Evolutionary conservation across 2,797 vertebrate genomes (phyloP), one percentile per base, ranked within the genome.

Genomic region (Phrynocephalus forsythii): DNA sequence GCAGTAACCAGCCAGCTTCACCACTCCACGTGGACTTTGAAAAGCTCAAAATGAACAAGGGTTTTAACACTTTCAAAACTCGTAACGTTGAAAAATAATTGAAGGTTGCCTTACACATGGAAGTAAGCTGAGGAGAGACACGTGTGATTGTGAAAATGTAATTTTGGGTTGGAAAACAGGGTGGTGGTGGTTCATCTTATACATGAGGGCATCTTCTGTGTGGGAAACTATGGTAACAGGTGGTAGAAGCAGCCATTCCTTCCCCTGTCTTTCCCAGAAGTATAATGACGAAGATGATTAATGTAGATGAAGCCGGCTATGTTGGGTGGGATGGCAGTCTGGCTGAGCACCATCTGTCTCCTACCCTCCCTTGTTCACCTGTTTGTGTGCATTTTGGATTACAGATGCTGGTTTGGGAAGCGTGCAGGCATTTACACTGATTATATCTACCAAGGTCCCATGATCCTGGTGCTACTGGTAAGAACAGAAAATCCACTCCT

Each of bases 331-430:
- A 44, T 44, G 38, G 66, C 38, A 56, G 7, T 60, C 13, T 38
- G 26, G 15, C 48, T 72, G 18, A 63, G 60, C 18, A 63, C 20
- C 60, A 18, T 20, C 60, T 8, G 18, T 63, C 5, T 63, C 60
- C 18, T 63, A 16, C 75, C 79, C 5, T 60, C n/a, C 30, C n/a
- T 44, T 44, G 18, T 60, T 83, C 30, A 9, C 76, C 10, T 44
- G 63, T 81, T 48, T 38, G 15, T 73, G 26, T 87, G 16, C 76
- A 67, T 75, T 48, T 94, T 93, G 82, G 44, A 83, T 90, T 94
- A 83, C 95, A 99, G 98, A 95, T 99, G 98, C 97, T 99, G 98
- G 98, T 99, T 99, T 93, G 98, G 98, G 91, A 99, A 99, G 95
- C 95, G 95, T 85, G 95, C 98, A 0, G 98, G 98, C 28, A 97